Evolutionary conservation across 1,140 invertebrate genomes (phyloP), one percentile per base, ranked within the genome.

Genomic region (Thaumatotibia leucotreta): DNA sequence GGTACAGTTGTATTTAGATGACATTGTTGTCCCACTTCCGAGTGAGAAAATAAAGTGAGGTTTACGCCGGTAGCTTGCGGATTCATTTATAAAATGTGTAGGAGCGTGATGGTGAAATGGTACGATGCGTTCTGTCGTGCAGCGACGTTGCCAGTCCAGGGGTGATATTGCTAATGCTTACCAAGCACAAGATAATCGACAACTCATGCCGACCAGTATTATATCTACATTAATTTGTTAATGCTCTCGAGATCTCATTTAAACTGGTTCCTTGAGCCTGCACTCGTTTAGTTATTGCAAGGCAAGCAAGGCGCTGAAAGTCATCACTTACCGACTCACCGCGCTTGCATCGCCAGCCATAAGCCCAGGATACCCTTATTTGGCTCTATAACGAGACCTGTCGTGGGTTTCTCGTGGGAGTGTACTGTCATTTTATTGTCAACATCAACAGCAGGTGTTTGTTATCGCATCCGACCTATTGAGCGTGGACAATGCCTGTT

Each of bases 131-230:
- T 77, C 75, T 61, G 73, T 70, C 72, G 74, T 68, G 66, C 33
- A 77, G 83, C 84, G 82, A 78, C 80, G 80, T 84, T 87, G 79
- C 83, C 87, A 86, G 86, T 85, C 84, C 81, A 45, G 39, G 39
- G 39, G 17, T 20, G 17, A 20, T 17, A 45, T 45, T 45, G 11
- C 39, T 20, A 45, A 1, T 2, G 39, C 39, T 45, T 45, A 20
- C 39, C 17, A n/a, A 17, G 20, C 17, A 20, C n/a, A n/a, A 1
- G 17, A 20, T 2, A 20, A 45, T 17, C 39, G 1, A n/a, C 6
- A 6, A 6, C n/a, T 45, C 17, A 20, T 1, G 17, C 6, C 8
- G 20, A 45, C 39, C 39, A 45, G 6, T 45, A 45, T 20, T 8
- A 29, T 14, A 14, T 20, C 17, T 45, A 39, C n/a, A 17, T 17